These are phyloP conservation scores for Acrocephalus arundinaceus DNA, from an alignment of 2,113 vertebrate species.

Conservation along the genomic window DNA sequence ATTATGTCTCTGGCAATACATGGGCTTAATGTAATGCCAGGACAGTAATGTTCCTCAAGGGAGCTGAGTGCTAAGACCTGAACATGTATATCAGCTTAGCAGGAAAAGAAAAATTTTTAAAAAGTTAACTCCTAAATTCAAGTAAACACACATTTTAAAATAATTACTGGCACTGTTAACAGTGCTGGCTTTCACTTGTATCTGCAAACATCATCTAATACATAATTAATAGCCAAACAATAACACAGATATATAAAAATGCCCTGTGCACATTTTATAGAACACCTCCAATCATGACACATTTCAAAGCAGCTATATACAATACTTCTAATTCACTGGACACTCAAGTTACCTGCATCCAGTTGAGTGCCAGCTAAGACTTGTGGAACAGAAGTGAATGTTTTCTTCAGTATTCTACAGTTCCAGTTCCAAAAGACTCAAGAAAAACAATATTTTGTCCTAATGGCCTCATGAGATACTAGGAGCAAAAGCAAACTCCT, in stretches of 20 bases:
- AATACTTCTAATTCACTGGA: not conserved
- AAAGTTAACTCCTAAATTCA: not conserved
- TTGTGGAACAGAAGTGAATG: not conserved
- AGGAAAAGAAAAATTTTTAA: not conserved
- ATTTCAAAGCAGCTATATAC: not conserved
- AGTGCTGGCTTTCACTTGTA: not conserved
- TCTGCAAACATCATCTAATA: not conserved
- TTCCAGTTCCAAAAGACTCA: not conserved
- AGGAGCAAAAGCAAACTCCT: not conserved
- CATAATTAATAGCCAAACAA: not conserved
- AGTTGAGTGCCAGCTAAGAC: not conserved
- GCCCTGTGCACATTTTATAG: not conserved
- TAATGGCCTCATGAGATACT: not conserved
- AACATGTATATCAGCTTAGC: not conserved
- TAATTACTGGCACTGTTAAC: constrained; percentile 25
- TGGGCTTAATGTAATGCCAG: not conserved
- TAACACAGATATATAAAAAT: not conserved
- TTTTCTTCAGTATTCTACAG: not conserved
- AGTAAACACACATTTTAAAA: not conserved
- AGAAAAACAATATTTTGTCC: not conserved
- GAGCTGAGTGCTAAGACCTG: constrained; percentile 1
- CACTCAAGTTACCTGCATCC: not conserved
- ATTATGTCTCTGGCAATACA: not conserved
- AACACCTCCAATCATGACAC: not conserved
- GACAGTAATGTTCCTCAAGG: not conserved